Percentiles rank a stretch among this genome's conserved stretches.
These are phyloP conservation scores for Silurus meridionalis DNA, from an alignment of 2,113 vertebrate genomes.

Conservation along the genomic window DNA sequence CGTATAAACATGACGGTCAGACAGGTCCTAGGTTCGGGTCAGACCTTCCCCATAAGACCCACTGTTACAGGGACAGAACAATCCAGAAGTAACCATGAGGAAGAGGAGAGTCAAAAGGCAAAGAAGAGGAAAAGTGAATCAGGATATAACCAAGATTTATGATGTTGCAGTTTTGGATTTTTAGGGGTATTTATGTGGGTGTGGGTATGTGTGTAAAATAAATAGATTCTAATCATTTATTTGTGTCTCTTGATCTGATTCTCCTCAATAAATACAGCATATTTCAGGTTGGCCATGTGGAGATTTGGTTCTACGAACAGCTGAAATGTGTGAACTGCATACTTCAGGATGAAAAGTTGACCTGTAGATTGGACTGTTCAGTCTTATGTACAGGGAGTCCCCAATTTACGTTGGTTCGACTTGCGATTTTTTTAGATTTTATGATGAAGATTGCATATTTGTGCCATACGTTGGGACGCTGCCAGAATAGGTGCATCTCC, in stretches of 20 bases:
- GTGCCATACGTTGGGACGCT: too few relatives aligned
- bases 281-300: too few relatives aligned
- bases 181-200: not conserved
- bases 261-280: too few relatives aligned
- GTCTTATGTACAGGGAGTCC: too few relatives aligned
- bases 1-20: conserved; percentile 91
- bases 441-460: too few relatives aligned
- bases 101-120: conserved; percentile 13
- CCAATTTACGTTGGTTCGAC: too few relatives aligned
- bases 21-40: conserved; percentile 83
- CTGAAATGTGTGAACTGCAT: too few relatives aligned
- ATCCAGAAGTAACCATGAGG: conserved; percentile 43
- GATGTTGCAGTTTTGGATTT: not conserved
- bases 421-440: too few relatives aligned
- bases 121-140: conserved; percentile 59
- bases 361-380: too few relatives aligned
- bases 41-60: conserved; percentile 74
- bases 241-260: not conserved
- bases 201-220: conserved; percentile 47
- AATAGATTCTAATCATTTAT: not conserved
- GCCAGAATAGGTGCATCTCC: too few relatives aligned
- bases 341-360: too few relatives aligned
- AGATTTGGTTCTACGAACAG: too few relatives aligned
- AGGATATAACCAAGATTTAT: conserved; percentile 23
- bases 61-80: not conserved